Evolutionary conservation across 2,797 vertebrate genomes (phyloP).

Genomic region (Tenualosa ilisha): DNA sequence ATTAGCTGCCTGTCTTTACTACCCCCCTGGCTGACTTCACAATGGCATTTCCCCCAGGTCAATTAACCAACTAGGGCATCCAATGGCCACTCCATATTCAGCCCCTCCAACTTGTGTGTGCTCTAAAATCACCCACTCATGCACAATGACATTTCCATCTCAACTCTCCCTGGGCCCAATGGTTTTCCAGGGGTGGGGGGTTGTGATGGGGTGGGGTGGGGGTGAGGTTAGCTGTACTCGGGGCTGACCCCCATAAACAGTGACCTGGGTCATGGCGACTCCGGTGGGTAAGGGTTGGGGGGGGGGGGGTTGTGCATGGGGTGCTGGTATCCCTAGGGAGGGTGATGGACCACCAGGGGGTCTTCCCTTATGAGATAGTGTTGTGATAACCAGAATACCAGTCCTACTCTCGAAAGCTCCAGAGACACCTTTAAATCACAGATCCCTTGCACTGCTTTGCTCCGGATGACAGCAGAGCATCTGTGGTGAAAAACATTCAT

Average conservation of each 20-base stretch:
- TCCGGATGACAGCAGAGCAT: not conserved
- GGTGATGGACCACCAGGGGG: not conserved
- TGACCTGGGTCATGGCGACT: slow-evolving; percentile 15
- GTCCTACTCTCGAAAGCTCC: not conserved
- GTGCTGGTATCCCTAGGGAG: not conserved
- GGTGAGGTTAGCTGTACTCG: not conserved
- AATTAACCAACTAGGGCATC: slow-evolving; percentile 22
- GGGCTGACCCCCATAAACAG: not conserved
- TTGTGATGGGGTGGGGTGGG: not conserved
- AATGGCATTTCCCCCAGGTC: slow-evolving; percentile 1
- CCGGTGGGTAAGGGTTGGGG: not conserved
- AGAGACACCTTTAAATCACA: not conserved
- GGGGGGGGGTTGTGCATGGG: not conserved
- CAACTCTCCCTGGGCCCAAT: not conserved
- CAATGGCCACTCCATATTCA: not conserved
- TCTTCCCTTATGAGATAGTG: not conserved
- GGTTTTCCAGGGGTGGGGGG: not conserved
- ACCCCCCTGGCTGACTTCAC: not conserved
- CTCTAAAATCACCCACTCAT: slow-evolving; percentile 8
- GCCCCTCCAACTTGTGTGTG: slow-evolving; percentile 4
- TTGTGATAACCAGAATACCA: slow-evolving; percentile 16
- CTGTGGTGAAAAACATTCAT: not conserved
- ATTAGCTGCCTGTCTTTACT: not conserved
- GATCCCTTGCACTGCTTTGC: not conserved
- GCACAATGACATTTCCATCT: slow-evolving; percentile 13